Conservation (phyloP, 2,888 invertebrate species). For the Bellardia pandia region DNA sequence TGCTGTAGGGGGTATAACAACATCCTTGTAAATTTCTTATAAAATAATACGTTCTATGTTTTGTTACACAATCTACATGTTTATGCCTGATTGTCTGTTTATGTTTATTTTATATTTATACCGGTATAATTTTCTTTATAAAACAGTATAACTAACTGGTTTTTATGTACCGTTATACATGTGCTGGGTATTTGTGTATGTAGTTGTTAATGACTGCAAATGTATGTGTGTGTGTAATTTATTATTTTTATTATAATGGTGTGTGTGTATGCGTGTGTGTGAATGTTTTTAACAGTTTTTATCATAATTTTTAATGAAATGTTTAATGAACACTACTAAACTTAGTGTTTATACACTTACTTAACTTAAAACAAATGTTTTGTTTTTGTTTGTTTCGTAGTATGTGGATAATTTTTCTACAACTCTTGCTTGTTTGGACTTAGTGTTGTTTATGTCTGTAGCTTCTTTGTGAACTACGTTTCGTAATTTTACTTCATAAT, state of each 20-base stretch:
- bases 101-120: conserved; percentile 15
- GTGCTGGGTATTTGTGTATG: background rate
- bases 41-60: background rate
- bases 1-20: background rate
- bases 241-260: background rate
- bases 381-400: background rate
- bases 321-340: conserved; percentile 54
- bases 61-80: background rate
- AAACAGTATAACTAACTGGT: background rate
- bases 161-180: background rate
- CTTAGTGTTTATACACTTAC: conserved; percentile 40
- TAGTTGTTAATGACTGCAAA: background rate
- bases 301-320: conserved; percentile 54
- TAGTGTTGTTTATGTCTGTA: background rate
- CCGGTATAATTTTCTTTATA: background rate
- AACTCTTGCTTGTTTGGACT: background rate
- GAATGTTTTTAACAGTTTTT: background rate
- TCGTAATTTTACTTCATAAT: background rate
- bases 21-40: conserved; percentile 4
- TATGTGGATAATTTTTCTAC: background rate
- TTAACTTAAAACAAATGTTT: conserved; percentile 30
- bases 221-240: background rate
- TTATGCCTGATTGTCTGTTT: conserved; percentile 9
- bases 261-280: background rate
- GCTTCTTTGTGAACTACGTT: background rate